Conservation (phyloP, 1,140 invertebrate genomes). For the Drosophila simulans region DNA sequence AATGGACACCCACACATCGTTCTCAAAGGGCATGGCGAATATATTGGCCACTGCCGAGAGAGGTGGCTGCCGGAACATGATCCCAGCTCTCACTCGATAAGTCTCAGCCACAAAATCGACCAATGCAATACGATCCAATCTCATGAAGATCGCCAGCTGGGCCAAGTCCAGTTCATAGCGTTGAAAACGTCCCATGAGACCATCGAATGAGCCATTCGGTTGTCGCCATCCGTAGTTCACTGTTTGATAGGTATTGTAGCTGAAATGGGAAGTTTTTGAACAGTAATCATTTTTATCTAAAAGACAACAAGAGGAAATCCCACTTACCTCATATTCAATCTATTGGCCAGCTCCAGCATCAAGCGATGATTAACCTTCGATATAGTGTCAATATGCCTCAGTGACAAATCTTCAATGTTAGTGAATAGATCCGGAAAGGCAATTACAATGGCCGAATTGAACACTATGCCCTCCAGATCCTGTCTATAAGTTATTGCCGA, state of each 20-base stretch:
- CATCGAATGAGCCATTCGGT: constrained; percentile 86
- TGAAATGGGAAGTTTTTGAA: constrained; percentile 37
- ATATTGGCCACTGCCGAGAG: constrained; percentile 88
- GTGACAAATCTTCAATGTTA: constrained; percentile 82
- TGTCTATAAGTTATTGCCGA: constrained; percentile 73
- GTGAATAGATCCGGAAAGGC: constrained; percentile 84
- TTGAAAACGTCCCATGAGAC: constrained; percentile 86
- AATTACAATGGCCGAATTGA: constrained; percentile 74
- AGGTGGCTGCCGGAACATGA: constrained; percentile 88
- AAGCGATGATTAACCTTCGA: constrained; percentile 86
- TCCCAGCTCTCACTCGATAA: constrained; percentile 84
- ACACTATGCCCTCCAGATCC: constrained; percentile 74
- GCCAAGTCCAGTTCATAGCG: constrained; percentile 85
- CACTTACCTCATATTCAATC: constrained; percentile 85
- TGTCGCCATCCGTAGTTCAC: constrained; percentile 86
- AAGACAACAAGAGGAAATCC: not conserved
- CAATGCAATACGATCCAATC: constrained; percentile 85
- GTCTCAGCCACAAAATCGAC: constrained; percentile 86
- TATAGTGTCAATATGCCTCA: constrained; percentile 85
- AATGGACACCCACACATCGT: constrained; percentile 87
- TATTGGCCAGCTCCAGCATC: constrained; percentile 84
- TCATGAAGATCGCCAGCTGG: constrained; percentile 86
- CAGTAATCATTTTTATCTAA: too few species aligned
- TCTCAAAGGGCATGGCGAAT: constrained; percentile 88
- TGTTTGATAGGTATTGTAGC: constrained; percentile 85